Evolutionary conservation across 2,113 vertebrate genomes (phyloP).

Genomic region (Hypocryptadius cinnamomeus): DNA sequence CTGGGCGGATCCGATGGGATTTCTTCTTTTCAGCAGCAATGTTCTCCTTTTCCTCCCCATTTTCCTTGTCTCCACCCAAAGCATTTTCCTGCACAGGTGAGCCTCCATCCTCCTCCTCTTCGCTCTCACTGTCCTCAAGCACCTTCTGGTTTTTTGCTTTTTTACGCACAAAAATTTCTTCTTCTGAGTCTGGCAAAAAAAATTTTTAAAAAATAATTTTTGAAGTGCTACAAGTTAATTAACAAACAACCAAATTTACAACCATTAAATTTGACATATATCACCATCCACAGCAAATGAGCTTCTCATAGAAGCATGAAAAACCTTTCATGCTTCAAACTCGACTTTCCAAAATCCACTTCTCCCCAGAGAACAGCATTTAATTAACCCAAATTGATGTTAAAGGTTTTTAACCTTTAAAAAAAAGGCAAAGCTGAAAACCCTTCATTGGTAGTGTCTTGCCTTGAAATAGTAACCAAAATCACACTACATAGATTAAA

Average conservation of each 20-base stretch:
- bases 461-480: background rate
- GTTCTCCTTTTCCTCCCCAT: constrained; percentile 11
- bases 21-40: constrained; percentile 6
- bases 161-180: constrained; percentile 77
- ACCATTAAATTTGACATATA: rapidly evolving
- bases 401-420: background rate
- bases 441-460: background rate
- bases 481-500: rapidly evolving
- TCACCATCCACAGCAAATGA: background rate
- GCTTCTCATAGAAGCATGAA: background rate
- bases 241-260: background rate
- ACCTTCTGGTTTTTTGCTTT: constrained; percentile 76
- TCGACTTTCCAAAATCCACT: background rate
- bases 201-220: background rate
- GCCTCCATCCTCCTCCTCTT: constrained; percentile 67
- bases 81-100: background rate
- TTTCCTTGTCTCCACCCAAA: constrained; percentile 27
- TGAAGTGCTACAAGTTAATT: background rate
- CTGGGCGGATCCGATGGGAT: constrained; percentile 1
- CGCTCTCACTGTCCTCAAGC: constrained; percentile 83
- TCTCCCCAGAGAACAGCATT: background rate
- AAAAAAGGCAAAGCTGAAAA: background rate
- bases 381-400: background rate
- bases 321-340: background rate
- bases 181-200: constrained; percentile 81